Percentiles rank a stretch among this genome's conserved stretches.
phyloP scores from a whole-genome alignment of 2,113 vertebrate genomes.

The Gopherus flavomarginatus region DNA sequence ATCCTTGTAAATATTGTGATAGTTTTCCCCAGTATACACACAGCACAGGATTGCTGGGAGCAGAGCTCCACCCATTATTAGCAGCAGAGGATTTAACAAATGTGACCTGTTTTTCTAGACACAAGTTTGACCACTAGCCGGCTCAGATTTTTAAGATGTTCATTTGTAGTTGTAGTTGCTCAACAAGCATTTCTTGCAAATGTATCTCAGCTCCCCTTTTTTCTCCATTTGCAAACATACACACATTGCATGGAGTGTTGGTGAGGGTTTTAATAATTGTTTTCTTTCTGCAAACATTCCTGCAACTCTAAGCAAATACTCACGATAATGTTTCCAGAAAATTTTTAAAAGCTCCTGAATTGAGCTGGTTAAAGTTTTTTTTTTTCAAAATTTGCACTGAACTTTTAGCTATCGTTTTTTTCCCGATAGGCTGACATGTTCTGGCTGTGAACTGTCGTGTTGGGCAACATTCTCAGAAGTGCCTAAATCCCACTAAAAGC shows the following conservation, averaged over 20 bases:
- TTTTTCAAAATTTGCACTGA: neutral
- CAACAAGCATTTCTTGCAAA: neutral
- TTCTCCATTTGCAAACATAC: neutral
- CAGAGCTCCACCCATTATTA: accelerated
- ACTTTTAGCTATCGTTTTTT: neutral
- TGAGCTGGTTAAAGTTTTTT: neutral
- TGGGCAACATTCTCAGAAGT: neutral
- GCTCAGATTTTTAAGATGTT: neutral
- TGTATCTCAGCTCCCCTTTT: accelerated
- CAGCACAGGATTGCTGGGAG: neutral
- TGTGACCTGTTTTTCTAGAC: neutral
- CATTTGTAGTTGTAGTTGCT: conserved; percentile 5
- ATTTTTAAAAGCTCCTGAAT: neutral
- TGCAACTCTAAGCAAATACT: neutral
- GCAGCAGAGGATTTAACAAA: accelerated
- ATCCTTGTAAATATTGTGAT: neutral
- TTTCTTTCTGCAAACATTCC: neutral
- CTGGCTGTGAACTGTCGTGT: neutral
- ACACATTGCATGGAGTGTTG: accelerated
- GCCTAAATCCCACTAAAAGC: neutral
- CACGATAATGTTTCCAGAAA: neutral
- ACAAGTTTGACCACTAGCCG: accelerated
- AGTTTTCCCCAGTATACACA: accelerated
- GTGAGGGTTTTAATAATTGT: neutral
- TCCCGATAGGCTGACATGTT: accelerated